A percentile compares a stretch with the other conserved stretches of the same genome.
phyloP scores from a whole-genome alignment of 2,888 invertebrate genomes.

The Cantharis flavilabris region DNA sequence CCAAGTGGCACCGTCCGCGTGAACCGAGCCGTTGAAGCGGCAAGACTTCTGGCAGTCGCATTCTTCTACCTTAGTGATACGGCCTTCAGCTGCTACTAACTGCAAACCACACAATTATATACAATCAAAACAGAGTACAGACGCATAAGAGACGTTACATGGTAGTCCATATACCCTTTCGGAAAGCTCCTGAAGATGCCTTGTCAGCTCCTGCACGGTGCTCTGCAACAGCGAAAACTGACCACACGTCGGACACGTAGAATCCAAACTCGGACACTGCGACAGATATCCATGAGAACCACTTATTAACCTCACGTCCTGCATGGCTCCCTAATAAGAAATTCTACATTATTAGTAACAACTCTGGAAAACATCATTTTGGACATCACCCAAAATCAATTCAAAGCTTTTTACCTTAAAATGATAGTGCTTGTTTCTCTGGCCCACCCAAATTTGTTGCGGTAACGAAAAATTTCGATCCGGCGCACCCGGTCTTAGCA shows the following conservation, averaged over 20 bases:
- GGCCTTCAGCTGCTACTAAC: constrained; percentile 81
- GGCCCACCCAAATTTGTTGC: constrained; percentile 84
- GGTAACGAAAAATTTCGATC: constrained; percentile 77
- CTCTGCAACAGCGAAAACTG: constrained; percentile 84
- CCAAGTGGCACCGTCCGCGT: constrained; percentile 85
- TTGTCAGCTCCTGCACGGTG: constrained; percentile 79
- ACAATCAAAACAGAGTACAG: constrained; percentile 52
- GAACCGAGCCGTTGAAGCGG: constrained; percentile 77
- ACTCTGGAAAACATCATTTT: background rate
- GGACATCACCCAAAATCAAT: background rate
- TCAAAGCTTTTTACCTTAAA: constrained; percentile 72
- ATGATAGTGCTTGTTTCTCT: constrained; percentile 83
- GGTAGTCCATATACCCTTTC: constrained; percentile 73
- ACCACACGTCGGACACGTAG: constrained; percentile 88
- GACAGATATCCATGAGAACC: constrained; percentile 85
- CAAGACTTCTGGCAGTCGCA: constrained; percentile 92
- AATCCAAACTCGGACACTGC: constrained; percentile 85
- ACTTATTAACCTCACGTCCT: constrained; percentile 84
- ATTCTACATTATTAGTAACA: background rate
- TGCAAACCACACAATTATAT: constrained; percentile 57
- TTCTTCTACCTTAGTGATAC: constrained; percentile 78
- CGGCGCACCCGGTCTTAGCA: constrained; percentile 71
- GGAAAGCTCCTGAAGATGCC: constrained; percentile 80
- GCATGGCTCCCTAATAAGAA: constrained; percentile 75
- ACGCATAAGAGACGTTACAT: constrained; percentile 55